Conservation (phyloP, 2,888 invertebrate species). For the Troides helena region DNA sequence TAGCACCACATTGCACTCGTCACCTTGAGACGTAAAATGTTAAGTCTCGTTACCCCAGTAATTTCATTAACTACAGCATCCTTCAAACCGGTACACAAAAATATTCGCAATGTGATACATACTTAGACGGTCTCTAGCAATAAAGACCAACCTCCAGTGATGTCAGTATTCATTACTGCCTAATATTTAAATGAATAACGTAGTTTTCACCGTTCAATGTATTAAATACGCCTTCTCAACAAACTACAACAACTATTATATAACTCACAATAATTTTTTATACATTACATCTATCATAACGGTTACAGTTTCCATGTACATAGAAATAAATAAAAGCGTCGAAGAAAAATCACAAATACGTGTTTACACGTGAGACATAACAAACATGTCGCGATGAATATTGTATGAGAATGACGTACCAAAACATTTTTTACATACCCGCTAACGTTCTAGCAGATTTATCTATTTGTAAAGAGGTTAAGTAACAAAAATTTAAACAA, state of each 20-base stretch:
- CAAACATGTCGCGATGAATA: constrained; percentile 20
- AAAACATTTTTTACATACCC: constrained; percentile 8
- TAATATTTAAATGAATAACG: too few species aligned
- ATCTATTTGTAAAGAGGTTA: constrained; percentile 16
- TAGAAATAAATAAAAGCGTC: constrained; percentile 22
- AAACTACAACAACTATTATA: not conserved
- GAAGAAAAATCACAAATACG: constrained; percentile 28
- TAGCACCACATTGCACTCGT: too few species aligned
- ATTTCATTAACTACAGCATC: too few species aligned
- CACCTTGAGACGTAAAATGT: too few species aligned
- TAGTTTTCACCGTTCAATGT: too few species aligned
- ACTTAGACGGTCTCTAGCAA: too few species aligned
- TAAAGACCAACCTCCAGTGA: too few species aligned
- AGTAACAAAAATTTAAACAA: not conserved
- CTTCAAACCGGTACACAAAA: too few species aligned
- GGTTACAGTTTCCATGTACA: constrained; percentile 14
- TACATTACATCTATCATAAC: constrained; percentile 20
- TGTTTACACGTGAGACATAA: constrained; percentile 22
- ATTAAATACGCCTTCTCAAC: too few species aligned
- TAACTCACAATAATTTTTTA: constrained; percentile 4
- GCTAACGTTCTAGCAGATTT: constrained; percentile 5
- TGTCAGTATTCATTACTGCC: too few species aligned
- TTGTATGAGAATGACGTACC: constrained; percentile 19
- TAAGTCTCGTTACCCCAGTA: too few species aligned
- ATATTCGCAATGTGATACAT: too few species aligned